Evolutionary conservation across 2,888 invertebrate genomes (phyloP), one percentile per base, ranked within the genome.

Genomic region (Baronia brevicornis): DNA sequence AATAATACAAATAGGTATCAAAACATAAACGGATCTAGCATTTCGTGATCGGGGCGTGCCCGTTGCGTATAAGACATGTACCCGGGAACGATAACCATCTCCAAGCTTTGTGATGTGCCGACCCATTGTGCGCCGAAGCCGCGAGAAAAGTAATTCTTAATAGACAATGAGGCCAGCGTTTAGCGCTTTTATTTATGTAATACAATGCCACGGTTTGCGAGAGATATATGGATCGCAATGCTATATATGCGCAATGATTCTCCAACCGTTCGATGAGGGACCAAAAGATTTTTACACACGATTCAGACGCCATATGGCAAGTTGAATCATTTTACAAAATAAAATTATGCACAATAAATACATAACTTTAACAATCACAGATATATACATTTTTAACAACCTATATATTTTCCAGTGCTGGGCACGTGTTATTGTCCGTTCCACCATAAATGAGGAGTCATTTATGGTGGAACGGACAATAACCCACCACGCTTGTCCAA

Each of bases 81-180:
- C 64, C 60, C 54, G 52, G 42, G 44, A 46, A 53, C 55, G 79
- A 79, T 79, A 78, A 73, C 51, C 60, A 77, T 79, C 77, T 53
- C 33, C 24, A 18, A 60, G 54, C 65, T 80, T 80, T 80, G 78
- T 62, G 60, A 53, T 49, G 40, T 57, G 72, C 80, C 80, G 77
- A 63, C 68, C 66, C 72, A 79, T 82, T 82, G 80, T 79, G 59
- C 34, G 39, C 36, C 41, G 36, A 38, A 42, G 60, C 55, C 49
- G 69, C 69, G 71, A 75, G 72, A 74, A 75, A 80, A 80, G 69
- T 77, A 72, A 78, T 75, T 78, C 77, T 71, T 77, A 82, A 73
- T 80, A 82, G 80, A 82, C 82, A 80, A 82, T 80, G 67, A 75
- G 64, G 49, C 46, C 52, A 60, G 66, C 63, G 74, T 77, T 80